A percentile compares a stretch with the other conserved stretches of the same genome.
phyloP scores from a whole-genome alignment of 2,888 invertebrate species.

The Archaeoteleia sp. region DNA sequence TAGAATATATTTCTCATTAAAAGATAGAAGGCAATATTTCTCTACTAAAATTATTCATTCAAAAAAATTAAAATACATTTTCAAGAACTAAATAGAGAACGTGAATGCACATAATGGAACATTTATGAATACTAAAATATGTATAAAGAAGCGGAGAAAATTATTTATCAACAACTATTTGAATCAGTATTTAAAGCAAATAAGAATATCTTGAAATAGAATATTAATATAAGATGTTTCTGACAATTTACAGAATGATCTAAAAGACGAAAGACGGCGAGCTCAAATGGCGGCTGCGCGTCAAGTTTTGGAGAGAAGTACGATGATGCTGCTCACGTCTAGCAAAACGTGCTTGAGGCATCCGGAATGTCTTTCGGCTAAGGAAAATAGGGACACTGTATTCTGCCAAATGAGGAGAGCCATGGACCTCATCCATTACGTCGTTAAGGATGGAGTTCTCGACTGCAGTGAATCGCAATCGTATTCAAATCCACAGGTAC shows the following conservation, averaged over 20 bases:
- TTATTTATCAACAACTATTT: too few species aligned
- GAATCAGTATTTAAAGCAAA: too few species aligned
- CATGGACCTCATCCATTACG: constrained; percentile 97
- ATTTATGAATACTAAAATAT: too few species aligned
- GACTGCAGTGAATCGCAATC: constrained; percentile 76
- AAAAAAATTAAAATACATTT: too few species aligned
- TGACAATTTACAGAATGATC: constrained; percentile 80
- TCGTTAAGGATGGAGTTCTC: constrained; percentile 96
- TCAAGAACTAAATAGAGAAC: too few species aligned
- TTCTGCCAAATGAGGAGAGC: constrained; percentile 98
- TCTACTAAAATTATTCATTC: too few species aligned
- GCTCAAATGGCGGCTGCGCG: constrained; percentile 98
- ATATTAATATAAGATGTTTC: too few species aligned
- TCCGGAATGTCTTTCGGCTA: constrained; percentile 93
- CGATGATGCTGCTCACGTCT: constrained; percentile 96
- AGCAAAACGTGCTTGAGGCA: constrained; percentile 97
- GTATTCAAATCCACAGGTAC: constrained; percentile 74
- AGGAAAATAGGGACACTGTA: constrained; percentile 97
- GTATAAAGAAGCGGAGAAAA: too few species aligned
- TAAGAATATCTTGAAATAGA: too few species aligned
- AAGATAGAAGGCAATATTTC: too few species aligned
- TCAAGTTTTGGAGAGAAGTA: constrained; percentile 95
- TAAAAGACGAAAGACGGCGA: constrained; percentile 93
- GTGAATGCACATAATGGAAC: too few species aligned
- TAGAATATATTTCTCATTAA: too few species aligned